These are phyloP conservation scores for Caenorhabditis sp. DNA, from an alignment of 2,888 invertebrate genomes.

Conservation along the genomic window DNA sequence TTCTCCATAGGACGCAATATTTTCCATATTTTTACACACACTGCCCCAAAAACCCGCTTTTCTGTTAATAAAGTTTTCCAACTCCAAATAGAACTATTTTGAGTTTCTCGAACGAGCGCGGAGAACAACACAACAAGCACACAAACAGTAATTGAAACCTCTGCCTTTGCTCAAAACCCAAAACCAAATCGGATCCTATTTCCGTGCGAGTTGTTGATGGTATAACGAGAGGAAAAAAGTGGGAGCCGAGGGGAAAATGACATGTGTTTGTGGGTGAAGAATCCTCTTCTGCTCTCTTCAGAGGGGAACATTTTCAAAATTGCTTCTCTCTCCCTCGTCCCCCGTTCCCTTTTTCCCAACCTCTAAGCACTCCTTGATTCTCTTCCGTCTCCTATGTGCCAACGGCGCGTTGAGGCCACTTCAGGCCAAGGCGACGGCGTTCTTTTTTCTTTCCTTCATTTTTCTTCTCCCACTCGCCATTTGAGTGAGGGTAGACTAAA, in stretches of 20 bases:
- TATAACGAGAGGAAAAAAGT: constrained; percentile 9
- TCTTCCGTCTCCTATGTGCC: constrained; percentile 28
- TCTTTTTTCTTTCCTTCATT: not conserved
- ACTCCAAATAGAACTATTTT: not conserved
- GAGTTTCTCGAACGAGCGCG: not conserved
- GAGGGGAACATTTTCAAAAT: constrained; percentile 54
- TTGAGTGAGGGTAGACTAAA: too few relatives aligned
- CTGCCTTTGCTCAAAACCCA: constrained; percentile 1
- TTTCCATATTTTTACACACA: constrained; percentile 9
- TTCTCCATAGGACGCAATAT: constrained; percentile 42
- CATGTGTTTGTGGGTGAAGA: constrained; percentile 49
- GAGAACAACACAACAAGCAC: not conserved
- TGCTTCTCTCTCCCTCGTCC: constrained; percentile 33
- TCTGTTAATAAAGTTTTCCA: constrained; percentile 35
- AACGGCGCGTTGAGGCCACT: not conserved
- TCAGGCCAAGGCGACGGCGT: constrained; percentile 10
- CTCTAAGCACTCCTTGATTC: not conserved
- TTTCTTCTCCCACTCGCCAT: not conserved
- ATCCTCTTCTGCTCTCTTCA: not conserved
- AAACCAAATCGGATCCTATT: constrained; percentile 27
- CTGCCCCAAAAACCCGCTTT: constrained; percentile 14
- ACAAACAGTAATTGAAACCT: constrained; percentile 39
- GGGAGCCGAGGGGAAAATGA: not conserved
- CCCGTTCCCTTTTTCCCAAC: constrained; percentile 30
- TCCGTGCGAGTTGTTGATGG: constrained; percentile 23